Percentiles rank a stretch among this genome's conserved stretches.
Evolutionary conservation across 2,113 vertebrate species (phyloP).

Genomic region (Isurus oxyrinchus): DNA sequence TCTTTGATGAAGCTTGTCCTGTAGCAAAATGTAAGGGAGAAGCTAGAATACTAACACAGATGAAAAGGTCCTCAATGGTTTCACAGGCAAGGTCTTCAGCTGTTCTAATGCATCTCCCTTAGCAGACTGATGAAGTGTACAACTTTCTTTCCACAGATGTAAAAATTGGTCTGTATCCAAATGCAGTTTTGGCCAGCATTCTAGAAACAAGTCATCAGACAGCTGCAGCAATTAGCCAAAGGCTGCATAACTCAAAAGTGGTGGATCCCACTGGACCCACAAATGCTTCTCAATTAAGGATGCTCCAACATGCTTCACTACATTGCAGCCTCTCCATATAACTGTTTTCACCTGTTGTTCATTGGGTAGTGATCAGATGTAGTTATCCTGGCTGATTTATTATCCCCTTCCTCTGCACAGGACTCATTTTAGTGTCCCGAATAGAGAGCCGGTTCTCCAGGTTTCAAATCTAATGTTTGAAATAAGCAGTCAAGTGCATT

Average conservation of each 20-base stretch:
- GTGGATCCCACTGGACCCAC: neutral
- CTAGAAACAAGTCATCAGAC: neutral
- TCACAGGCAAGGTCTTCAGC: neutral
- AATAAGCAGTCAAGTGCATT: neutral
- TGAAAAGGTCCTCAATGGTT: neutral
- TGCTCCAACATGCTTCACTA: neutral
- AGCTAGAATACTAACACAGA: neutral
- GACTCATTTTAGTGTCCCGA: neutral
- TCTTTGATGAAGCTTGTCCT: neutral
- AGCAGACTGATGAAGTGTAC: neutral
- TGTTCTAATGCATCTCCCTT: neutral
- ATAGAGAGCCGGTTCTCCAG: neutral
- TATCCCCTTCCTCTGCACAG: neutral
- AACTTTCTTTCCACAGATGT: neutral
- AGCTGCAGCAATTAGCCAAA: neutral
- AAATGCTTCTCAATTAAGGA: neutral
- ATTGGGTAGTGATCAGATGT: neutral
- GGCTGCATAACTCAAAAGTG: neutral
- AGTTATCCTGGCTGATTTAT: neutral
- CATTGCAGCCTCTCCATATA: neutral
- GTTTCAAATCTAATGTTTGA: neutral
- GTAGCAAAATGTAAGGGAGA: neutral
- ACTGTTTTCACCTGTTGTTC: neutral
- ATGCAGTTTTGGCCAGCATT: neutral
- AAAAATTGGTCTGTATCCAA: neutral